phyloP scores from a whole-genome alignment of 2,888 invertebrate genomes.

The Pegoplata infirma region DNA sequence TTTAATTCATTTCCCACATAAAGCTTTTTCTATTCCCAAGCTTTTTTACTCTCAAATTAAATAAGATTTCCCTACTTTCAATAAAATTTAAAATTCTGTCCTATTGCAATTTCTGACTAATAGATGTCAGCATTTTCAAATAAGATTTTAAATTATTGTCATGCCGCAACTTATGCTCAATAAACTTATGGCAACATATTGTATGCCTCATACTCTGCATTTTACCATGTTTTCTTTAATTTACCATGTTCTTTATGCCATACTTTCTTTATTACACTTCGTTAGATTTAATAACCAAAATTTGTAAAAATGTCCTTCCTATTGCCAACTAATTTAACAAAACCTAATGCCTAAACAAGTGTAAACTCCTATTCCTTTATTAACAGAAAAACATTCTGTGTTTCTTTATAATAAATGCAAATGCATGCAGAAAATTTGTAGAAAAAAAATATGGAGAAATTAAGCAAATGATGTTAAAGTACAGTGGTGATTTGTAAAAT shows the following conservation, averaged over 20 bases:
- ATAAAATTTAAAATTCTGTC: too few species aligned
- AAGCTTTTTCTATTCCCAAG: too few species aligned
- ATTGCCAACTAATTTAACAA: constrained; percentile 35
- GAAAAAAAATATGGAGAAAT: neutral
- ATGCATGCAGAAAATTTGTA: constrained; percentile 21
- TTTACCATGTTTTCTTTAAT: neutral
- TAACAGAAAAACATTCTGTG: constrained; percentile 20
- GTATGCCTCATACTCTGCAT: neutral
- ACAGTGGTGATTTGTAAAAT: constrained; percentile 10
- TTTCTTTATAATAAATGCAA: constrained; percentile 36
- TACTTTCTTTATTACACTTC: constrained; percentile 27
- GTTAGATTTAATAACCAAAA: constrained; percentile 55
- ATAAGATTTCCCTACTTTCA: too few species aligned
- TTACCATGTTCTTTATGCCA: too few species aligned
- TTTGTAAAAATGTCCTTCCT: constrained; percentile 14
- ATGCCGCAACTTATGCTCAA: neutral
- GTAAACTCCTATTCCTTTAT: constrained; percentile 34
- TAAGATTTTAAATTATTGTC: neutral
- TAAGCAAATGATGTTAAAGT: neutral
- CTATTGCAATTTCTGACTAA: neutral
- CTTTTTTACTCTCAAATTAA: too few species aligned
- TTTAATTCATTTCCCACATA: too few species aligned
- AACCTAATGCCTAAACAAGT: constrained; percentile 36
- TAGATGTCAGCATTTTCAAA: too few species aligned
- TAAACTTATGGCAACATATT: constrained; percentile 7